Evolutionary conservation across 2,888 invertebrate genomes (phyloP), one percentile per base, ranked within the genome.

Genomic region (Atethmia centrago): DNA sequence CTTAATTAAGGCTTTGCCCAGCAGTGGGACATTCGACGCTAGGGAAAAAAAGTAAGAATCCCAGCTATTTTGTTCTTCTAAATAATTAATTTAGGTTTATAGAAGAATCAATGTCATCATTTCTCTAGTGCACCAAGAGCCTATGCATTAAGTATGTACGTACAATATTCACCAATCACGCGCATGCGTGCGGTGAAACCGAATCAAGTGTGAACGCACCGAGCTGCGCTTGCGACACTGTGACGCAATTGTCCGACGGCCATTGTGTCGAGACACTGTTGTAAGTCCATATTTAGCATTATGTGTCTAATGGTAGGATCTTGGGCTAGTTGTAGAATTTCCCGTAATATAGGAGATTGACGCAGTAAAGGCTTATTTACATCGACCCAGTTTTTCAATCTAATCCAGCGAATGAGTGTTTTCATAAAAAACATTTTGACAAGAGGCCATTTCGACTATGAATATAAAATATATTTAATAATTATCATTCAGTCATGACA

Each of bases 121-220:
- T 42, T 14, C 19, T 19, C 62, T 56, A 75, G 51, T 69, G 21
- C 75, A 61, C n/a, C 5, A 77, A 80, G 36, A 75, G 58, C 79
- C 70, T 84, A 51, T 36, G 63, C 76, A 49, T 63, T 45, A 83
- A 81, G 71, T 72, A 73, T 69, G 76, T 77, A 80, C 75, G 68
- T 73, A 81, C 73, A 83, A 87, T n/a, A n/a, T 88, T 85, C 86
- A 80, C 84, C 88, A 87, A 88, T 87, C 86, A 89, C 82, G 89
- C 84, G 87, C 88, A 89, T 84, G 92, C 92, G 89, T 91, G 90
- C 90, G 74, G 84, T 87, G 92, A 89, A 93, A 94, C 90, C 89
- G 90, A 93, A 93, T 94, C 93, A 91, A 93, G 92, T 93, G 92
- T 92, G 88, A 94, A 94, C 93, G 90, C 89, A 88, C 86, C 67